Base-by-base conservation (phyloP, 2,888 invertebrate genomes). In the Pollenia amentaria region DNA sequence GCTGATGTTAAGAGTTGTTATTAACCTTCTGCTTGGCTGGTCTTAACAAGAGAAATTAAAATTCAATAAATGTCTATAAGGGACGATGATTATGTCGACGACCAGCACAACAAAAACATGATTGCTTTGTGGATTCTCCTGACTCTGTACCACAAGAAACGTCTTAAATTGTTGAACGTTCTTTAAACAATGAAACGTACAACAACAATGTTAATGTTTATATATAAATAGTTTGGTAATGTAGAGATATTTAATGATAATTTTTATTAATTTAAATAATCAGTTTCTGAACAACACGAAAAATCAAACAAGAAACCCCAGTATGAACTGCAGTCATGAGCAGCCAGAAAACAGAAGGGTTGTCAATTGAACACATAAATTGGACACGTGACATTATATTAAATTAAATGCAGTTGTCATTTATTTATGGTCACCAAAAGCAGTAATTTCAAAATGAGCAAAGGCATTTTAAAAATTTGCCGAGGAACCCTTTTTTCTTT, bases 41-140 rank as follows among this genome's bases (percentile, higher is more conserved):
- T 18, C 77, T 84, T 77, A 84, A 87, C 80, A 87, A 80, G 84
- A 72, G 67, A 80, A 84, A 84, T 84, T 87, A 87, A 87, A 87
- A 84, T 87, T 84, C 87, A 87, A 87, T 84, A 87, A 87, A 87
- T 84, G 73, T 78, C 38, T 64, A 62, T 55, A 64, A 62, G 51
- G 77, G 48, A 64, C 64, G n/a, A 46, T 38, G 16, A 55, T 70
- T 70, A 14, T 38, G 29, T 18, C 16, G 38, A 79, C 40, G 53
- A 53, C 4, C 38, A 65, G 16, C 10, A 48, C 65, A 38, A n/a
- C 44, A 60, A 16, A 12, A 7, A 76, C 51, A 57, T n/a, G 9
- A 7, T 16, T 57, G 21, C 46, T 48, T 3, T 14, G 10, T 38
- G 2, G 14, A 67, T 3, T 18, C 60, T 60, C 8, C 11, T 67